Evolutionary conservation across 2,113 vertebrate species (phyloP), one percentile per base, ranked within the genome.

Genomic region (Dissostichus mawsoni): DNA sequence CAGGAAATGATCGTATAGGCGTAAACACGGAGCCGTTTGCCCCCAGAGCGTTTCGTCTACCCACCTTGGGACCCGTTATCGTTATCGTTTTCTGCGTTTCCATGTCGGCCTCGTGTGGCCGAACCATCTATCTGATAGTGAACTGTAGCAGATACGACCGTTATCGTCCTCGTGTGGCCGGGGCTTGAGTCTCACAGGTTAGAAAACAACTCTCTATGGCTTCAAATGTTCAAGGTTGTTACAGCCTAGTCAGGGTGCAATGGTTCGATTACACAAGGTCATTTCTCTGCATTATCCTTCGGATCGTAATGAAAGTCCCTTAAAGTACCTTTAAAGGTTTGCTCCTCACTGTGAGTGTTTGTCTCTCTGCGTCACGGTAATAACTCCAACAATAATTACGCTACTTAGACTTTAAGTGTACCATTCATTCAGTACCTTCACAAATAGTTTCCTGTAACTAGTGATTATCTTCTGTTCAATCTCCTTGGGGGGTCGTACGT

Each of bases 401-500:
- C 55, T 23, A 63, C 72, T 80, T 70, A 57, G 78, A 77, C 50
- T 13, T 68, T 66, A 74, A 29, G n/a, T 69, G 17, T 48, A 62
- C 25, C 18, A 17, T 55, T 74, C 74, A 61, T 80, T 52, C 57
- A 74, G 20, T 57, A 45, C 74, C 16, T 41, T 36, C 65, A 69
- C 76, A 80, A 61, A 74, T 13, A 36, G 36, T 73, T 82, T 65
- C 62, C 81, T 78, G n/a, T 84, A 83, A 84, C 76, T 61, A 45
- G 74, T 74, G 76, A 80, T 86, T 83, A 83, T 69, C 73, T 76
- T 48, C 47, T 53, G 16, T 50, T 47, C 16, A 1, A 16, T 10
- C 33, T 81, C 64, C 45, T 18, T 53, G 2, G 62, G n/a, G 78
- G 59, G 55, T 65, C 51, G 10, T 20, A 5, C 48, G 48, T 25